These are phyloP conservation scores for Eulithis prunata DNA, from an alignment of 2,888 invertebrate genomes.

Conservation along the genomic window DNA sequence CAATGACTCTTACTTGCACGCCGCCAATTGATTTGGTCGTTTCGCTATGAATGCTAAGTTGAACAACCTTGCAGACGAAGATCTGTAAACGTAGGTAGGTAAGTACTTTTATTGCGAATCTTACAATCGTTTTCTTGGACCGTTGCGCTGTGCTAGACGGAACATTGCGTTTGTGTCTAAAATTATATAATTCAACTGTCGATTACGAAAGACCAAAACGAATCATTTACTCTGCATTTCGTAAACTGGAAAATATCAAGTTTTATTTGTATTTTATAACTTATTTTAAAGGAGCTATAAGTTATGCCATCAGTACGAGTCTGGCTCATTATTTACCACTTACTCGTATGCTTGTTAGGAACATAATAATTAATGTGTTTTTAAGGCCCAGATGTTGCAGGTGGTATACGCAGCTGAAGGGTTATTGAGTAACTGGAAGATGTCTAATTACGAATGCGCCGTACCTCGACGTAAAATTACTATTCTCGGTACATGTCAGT, in stretches of 20 bases:
- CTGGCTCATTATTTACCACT: too few relatives aligned
- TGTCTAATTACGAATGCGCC: slow-evolving; percentile 6
- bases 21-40: slow-evolving; percentile 20
- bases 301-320: too few relatives aligned
- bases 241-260: too few relatives aligned
- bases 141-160: slow-evolving; percentile 44
- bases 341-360: slow-evolving; percentile 9
- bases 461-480: neutral
- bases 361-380: slow-evolving; percentile 26
- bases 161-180: slow-evolving; percentile 24
- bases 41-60: slow-evolving; percentile 21
- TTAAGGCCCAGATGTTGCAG: slow-evolving; percentile 19
- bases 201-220: slow-evolving; percentile 63
- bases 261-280: too few relatives aligned
- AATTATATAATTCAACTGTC: slow-evolving; percentile 56
- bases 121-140: slow-evolving; percentile 45
- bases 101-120: slow-evolving; percentile 18
- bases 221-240: slow-evolving; percentile 45
- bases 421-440: neutral
- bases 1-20: slow-evolving; percentile 10
- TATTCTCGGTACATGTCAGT: neutral
- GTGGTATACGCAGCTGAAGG: slow-evolving; percentile 19
- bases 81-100: slow-evolving; percentile 6
- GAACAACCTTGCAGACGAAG: slow-evolving; percentile 40
- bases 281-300: too few relatives aligned